phyloP scores from a whole-genome alignment of 2,888 invertebrate species.

The Cetonia aurata region DNA sequence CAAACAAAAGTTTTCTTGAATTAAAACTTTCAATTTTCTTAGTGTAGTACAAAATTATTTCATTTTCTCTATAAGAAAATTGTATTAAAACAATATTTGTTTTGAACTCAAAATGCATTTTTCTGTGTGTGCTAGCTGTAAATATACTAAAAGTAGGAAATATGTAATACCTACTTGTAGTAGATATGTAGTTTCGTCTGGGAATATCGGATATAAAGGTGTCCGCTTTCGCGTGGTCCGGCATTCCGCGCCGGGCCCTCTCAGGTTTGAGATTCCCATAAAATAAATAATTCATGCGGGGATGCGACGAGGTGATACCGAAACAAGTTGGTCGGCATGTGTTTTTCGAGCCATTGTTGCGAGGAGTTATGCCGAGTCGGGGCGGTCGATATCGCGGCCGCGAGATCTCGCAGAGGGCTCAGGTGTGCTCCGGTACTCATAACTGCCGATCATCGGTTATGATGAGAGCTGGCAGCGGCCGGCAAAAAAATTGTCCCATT shows the following conservation, averaged over 20 bases:
- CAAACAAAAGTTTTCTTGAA: too few relatives aligned
- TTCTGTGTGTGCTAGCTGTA: too few relatives aligned
- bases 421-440: slow-evolving; percentile 58
- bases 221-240: slow-evolving; percentile 25
- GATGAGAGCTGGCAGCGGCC: slow-evolving; percentile 7
- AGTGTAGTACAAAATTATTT: too few relatives aligned
- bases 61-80: too few relatives aligned
- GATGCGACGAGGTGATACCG: slow-evolving; percentile 63
- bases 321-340: slow-evolving; percentile 64
- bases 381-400: slow-evolving; percentile 60
- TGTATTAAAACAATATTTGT: too few relatives aligned
- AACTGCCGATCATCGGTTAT: slow-evolving; percentile 52
- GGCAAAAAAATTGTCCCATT: slow-evolving; percentile 7
- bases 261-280: slow-evolving; percentile 56
- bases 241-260: slow-evolving; percentile 34
- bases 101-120: too few relatives aligned
- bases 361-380: slow-evolving; percentile 63
- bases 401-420: slow-evolving; percentile 56
- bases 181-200: too few relatives aligned
- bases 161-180: too few relatives aligned
- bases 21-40: too few relatives aligned
- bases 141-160: too few relatives aligned
- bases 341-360: slow-evolving; percentile 64
- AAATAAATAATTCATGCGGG: slow-evolving; percentile 65
- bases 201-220: not conserved